Evolutionary conservation across 2,797 vertebrate species (phyloP).

Genomic region (Lacerta bilineata): DNA sequence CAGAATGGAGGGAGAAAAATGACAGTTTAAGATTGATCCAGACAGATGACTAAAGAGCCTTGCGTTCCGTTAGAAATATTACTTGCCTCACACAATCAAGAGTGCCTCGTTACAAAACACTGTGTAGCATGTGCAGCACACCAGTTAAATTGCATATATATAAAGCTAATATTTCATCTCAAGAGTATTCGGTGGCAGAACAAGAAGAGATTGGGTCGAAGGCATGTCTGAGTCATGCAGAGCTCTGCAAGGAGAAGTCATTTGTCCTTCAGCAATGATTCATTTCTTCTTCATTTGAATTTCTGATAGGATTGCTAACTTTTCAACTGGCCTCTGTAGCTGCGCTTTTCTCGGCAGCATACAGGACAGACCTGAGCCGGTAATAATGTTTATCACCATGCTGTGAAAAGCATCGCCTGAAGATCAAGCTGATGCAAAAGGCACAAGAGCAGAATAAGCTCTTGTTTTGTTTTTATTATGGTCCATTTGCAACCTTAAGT

Average conservation of each 20-base stretch:
- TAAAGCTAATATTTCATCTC: constrained; percentile 21
- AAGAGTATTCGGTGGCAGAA: background rate
- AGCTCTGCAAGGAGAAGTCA: background rate
- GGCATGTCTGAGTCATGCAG: background rate
- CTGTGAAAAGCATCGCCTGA: background rate
- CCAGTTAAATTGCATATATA: constrained; percentile 21
- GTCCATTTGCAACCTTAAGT: background rate
- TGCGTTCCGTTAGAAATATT: constrained; percentile 14
- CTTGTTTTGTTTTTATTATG: too few relatives aligned
- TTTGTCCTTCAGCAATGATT: rapidly evolving
- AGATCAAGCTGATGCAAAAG: background rate
- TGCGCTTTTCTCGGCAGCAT: background rate
- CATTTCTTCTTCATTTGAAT: background rate
- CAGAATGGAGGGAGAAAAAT: background rate
- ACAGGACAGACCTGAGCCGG: background rate
- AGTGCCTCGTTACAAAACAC: constrained; percentile 5
- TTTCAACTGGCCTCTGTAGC: background rate
- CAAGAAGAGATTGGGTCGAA: rapidly evolving
- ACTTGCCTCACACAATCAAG: constrained; percentile 26
- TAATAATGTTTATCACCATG: background rate
- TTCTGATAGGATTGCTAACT: background rate
- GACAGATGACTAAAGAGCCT: constrained; percentile 49
- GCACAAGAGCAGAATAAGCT: background rate
- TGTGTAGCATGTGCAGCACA: background rate
- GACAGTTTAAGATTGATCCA: constrained; percentile 56